These are phyloP conservation scores for Notiomystis cincta DNA, from an alignment of 2,113 vertebrate genomes.

Conservation along the genomic window DNA sequence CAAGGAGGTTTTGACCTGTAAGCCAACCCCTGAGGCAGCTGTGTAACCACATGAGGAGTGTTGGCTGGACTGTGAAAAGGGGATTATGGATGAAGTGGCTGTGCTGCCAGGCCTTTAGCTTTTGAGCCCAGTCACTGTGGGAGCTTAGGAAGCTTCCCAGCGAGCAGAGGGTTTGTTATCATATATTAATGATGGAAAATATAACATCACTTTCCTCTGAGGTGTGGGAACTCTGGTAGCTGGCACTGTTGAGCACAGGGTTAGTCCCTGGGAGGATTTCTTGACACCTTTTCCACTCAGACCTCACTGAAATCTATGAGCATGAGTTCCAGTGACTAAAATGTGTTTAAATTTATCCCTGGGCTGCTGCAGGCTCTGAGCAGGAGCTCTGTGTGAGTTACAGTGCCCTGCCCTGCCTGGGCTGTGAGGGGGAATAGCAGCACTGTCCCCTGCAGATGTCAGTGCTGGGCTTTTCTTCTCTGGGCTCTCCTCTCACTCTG, in stretches of 20 bases:
- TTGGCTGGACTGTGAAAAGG: background rate
- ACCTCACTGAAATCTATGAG: background rate
- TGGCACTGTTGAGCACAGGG: background rate
- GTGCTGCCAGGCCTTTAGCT: background rate
- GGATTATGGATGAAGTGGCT: background rate
- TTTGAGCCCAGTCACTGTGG: background rate
- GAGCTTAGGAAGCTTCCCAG: background rate
- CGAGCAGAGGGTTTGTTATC: background rate
- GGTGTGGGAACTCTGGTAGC: background rate
- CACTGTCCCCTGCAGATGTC: background rate
- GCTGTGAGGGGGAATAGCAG: background rate
- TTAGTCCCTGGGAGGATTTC: background rate
- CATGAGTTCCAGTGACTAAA: background rate
- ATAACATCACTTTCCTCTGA: background rate
- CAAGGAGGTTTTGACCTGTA: background rate
- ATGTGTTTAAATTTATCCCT: background rate
- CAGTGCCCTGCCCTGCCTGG: background rate
- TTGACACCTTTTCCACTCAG: background rate
- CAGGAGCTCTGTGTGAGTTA: background rate
- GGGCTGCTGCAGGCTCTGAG: background rate
- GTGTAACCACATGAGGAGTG: accelerated
- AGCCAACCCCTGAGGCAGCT: background rate
- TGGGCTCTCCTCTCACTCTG: background rate
- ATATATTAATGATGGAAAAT: background rate
- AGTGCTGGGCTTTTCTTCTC: background rate